Base-by-base conservation (phyloP, 2,797 vertebrate species). In the Enteromius fasciolatus region DNA sequence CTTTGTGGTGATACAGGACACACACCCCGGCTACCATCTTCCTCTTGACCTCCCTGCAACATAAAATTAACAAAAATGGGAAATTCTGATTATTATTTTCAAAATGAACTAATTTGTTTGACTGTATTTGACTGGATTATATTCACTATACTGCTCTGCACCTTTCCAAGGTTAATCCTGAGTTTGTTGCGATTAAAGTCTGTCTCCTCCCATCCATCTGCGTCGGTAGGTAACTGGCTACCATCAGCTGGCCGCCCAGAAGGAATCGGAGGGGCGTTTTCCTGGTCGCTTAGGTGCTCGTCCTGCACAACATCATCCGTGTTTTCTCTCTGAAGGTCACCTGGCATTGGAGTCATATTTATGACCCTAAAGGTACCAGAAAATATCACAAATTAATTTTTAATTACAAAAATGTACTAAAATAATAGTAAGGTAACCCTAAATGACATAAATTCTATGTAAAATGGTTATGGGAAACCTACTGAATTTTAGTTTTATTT, bases 171-270 rank as follows among this genome's bases (percentile, higher is more conserved):
- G 94, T 96, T 99, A 93, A 99, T 99, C 92, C 98, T 95, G 92
- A 99, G 97, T 93, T 98, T 96, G 95, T 99, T 99, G 86, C 98
- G 96, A 92, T 99, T 99, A 89, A 99, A 96, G 88, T 99, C 98
- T 0, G 97, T 99, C 92, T 98, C 97, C 85, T 99, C 98, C 97
- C 97, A 99, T 67, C 94, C 92, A 79, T 98, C 97, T 12, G 94
- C 92, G 88, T 99, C 96, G 39, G 95, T 74, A 33, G 86, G 86
- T 3, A 46, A 77, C 17, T 84, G 85, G 28, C 78, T 84, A 91
- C 92, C 89, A 94, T 95, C 59, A 89, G 93, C 89, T 95, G 94
- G 69, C 92, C 94, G 72, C 92, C 86, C 81, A 92, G 10, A 72
- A 89, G 83, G 72, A 92, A 94, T 90, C 0, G 97, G 97, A 10